Conservation (phyloP, 2,113 vertebrate species). For the Oncorhynchus keta region DNA sequence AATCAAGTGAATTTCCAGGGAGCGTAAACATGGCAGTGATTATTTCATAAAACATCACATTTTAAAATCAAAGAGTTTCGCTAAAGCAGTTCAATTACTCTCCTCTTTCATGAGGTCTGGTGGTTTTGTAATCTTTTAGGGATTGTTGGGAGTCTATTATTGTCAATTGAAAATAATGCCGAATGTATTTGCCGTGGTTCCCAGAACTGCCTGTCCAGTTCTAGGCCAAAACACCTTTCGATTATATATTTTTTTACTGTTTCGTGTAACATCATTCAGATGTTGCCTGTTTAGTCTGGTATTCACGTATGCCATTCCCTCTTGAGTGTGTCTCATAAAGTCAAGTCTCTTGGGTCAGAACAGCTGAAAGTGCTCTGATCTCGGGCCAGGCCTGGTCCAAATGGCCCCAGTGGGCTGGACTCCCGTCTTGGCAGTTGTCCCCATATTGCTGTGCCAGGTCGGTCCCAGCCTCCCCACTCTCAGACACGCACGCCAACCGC, state of each 20-base stretch:
- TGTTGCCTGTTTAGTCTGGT: slow-evolving; percentile 44
- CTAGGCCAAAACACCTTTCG: slow-evolving; percentile 50
- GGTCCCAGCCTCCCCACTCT: slow-evolving; percentile 32
- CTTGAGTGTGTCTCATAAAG: background rate
- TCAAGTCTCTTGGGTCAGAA: slow-evolving; percentile 25
- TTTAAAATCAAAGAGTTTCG: slow-evolving; percentile 28
- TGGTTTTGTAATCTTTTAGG: slow-evolving; percentile 45
- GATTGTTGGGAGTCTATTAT: slow-evolving; percentile 25
- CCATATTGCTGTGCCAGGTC: slow-evolving; percentile 55
- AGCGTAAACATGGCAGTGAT: slow-evolving; percentile 51
- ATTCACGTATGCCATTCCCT: background rate
- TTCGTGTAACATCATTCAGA: slow-evolving; percentile 36
- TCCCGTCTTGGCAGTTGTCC: slow-evolving; percentile 46
- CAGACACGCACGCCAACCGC: slow-evolving; percentile 50
- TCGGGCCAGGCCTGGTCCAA: background rate
- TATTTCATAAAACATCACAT: slow-evolving; percentile 45
- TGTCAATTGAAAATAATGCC: slow-evolving; percentile 11
- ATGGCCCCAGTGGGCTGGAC: slow-evolving; percentile 38
- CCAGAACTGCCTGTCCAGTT: slow-evolving; percentile 30
- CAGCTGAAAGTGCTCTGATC: background rate
- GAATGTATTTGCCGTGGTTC: slow-evolving; percentile 8
- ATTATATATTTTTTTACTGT: background rate
- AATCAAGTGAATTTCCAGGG: slow-evolving; percentile 43
- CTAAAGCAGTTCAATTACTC: slow-evolving; percentile 52
- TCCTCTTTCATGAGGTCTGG: slow-evolving; percentile 61